Conservation (phyloP, 2,888 invertebrate species). For the Leptopilina myrica region DNA sequence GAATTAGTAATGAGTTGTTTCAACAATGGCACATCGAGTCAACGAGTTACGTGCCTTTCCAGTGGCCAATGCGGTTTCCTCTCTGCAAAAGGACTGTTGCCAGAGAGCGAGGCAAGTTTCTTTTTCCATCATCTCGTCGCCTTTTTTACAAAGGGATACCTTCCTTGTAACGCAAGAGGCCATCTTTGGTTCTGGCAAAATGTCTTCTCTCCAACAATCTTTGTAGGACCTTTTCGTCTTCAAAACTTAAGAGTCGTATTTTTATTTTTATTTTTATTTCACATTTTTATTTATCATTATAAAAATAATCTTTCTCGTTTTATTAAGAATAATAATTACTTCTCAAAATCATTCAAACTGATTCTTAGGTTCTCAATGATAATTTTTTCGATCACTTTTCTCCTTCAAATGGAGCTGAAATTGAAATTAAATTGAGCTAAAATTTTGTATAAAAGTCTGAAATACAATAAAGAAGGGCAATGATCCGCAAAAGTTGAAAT, state of each 20-base stretch:
- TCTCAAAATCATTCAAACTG: neutral
- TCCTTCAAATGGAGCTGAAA: too few species aligned
- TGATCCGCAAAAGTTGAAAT: too few species aligned
- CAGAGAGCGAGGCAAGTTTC: slow-evolving; percentile 35
- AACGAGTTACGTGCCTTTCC: slow-evolving; percentile 36
- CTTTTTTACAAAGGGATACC: slow-evolving; percentile 26
- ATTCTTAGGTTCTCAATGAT: too few species aligned
- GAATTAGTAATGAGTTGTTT: slow-evolving; percentile 22
- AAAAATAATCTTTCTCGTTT: too few species aligned
- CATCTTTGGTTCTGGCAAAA: slow-evolving; percentile 2
- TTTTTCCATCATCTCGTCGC: slow-evolving; percentile 31
- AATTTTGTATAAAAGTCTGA: too few species aligned
- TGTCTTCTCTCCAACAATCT: neutral
- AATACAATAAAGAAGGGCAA: too few species aligned
- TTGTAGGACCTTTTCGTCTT: neutral
- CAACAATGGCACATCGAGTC: slow-evolving; percentile 20
- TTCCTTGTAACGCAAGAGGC: slow-evolving; percentile 20
- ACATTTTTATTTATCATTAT: too few species aligned
- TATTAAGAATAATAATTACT: neutral
- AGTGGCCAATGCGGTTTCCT: slow-evolving; percentile 28
- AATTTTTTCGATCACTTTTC: too few species aligned
- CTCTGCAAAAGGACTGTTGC: slow-evolving; percentile 26
- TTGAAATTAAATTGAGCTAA: too few species aligned
- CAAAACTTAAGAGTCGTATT: neutral
- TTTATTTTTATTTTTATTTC: neutral